Percentiles rank a stretch among this genome's conserved stretches.
Conservation (phyloP, 2,113 vertebrate species). For the Spilogale gracilis region DNA sequence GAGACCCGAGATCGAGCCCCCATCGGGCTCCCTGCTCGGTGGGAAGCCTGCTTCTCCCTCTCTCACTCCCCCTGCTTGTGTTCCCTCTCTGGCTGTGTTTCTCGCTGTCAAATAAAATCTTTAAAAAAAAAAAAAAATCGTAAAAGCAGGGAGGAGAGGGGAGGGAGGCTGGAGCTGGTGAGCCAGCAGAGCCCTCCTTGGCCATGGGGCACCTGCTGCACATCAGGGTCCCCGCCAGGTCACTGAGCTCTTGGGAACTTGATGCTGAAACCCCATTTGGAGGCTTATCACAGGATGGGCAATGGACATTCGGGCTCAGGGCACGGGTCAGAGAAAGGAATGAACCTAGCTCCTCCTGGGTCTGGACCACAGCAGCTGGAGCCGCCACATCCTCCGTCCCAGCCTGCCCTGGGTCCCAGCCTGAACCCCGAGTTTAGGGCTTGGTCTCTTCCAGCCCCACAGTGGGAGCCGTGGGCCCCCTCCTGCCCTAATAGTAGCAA, state of each 20-base stretch:
- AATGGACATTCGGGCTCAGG: rapidly evolving
- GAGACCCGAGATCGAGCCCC: too few relatives aligned
- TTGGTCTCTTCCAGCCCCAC: neutral
- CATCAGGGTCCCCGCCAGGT: rapidly evolving
- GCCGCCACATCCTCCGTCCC: rapidly evolving
- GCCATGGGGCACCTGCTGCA: rapidly evolving
- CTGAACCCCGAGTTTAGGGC: neutral
- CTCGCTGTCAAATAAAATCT: too few relatives aligned
- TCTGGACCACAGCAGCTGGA: rapidly evolving
- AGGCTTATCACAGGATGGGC: neutral
- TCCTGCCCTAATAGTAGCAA: neutral
- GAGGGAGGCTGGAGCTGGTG: rapidly evolving
- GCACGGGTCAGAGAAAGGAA: neutral
- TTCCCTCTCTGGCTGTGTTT: too few relatives aligned
- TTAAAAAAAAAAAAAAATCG: neutral
- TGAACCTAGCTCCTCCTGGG: neutral
- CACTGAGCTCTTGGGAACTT: rapidly evolving
- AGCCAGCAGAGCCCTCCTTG: rapidly evolving
- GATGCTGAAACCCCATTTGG: too few relatives aligned
- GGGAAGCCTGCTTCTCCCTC: too few relatives aligned
- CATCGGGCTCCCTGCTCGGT: too few relatives aligned
- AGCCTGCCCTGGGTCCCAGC: too few relatives aligned
- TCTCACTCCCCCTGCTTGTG: too few relatives aligned
- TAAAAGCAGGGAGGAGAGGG: neutral
- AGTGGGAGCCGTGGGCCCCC: too few relatives aligned